phyloP scores from a whole-genome alignment of 2,113 vertebrate species.

The Patagioenas fasciata region DNA sequence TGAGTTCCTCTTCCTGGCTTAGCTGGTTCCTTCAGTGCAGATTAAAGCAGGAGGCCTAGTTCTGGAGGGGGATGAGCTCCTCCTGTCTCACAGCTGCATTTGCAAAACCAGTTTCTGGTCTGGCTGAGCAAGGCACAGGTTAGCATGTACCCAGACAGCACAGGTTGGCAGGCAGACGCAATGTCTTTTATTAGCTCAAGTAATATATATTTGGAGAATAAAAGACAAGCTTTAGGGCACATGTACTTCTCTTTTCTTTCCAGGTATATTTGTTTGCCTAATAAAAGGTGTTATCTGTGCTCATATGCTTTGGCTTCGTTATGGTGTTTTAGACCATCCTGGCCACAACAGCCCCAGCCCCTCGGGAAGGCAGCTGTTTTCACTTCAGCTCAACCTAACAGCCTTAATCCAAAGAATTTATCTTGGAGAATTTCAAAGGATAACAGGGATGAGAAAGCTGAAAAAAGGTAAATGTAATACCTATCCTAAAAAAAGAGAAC shows the following conservation, averaged over 20 bases:
- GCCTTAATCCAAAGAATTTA: background rate
- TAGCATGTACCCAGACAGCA: background rate
- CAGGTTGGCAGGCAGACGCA: background rate
- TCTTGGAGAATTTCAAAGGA: background rate
- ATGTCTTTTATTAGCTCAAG: background rate
- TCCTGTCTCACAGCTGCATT: background rate
- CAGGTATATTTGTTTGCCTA: background rate
- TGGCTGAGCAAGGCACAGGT: background rate
- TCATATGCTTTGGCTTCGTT: background rate
- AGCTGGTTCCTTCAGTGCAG: background rate
- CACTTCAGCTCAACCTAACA: accelerated
- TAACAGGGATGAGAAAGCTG: background rate
- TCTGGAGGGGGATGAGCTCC: background rate
- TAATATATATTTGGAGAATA: background rate
- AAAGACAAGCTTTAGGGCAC: background rate
- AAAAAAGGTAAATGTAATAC: background rate
- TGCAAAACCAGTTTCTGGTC: background rate
- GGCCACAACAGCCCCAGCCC: background rate
- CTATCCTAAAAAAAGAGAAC: background rate
- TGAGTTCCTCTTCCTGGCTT: background rate
- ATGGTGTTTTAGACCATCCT: background rate
- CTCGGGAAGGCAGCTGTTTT: background rate
- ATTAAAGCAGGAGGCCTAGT: background rate
- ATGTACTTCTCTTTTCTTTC: background rate
- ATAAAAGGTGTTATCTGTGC: background rate